A percentile compares a stretch with the other conserved stretches of the same genome.
phyloP scores from a whole-genome alignment of 2,888 invertebrate genomes.

The Ormia ochracea region DNA sequence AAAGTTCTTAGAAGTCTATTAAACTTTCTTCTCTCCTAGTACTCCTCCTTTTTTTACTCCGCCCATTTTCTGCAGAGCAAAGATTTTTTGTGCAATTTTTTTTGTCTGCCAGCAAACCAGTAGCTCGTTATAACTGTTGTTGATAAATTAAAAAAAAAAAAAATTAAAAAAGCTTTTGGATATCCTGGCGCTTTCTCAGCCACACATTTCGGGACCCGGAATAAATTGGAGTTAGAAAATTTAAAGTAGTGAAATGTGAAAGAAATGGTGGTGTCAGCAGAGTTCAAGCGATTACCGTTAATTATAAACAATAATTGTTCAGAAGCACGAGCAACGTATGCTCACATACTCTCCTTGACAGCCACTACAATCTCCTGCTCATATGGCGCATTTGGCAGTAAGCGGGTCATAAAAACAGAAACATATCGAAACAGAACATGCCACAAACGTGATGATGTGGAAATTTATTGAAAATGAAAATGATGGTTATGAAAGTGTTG shows the following conservation, averaged over 20 bases:
- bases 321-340: slow-evolving; percentile 13
- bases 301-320: slow-evolving; percentile 57
- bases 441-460: slow-evolving; percentile 41
- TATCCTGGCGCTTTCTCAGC: too few relatives aligned
- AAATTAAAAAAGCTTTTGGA: too few relatives aligned
- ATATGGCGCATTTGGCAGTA: slow-evolving; percentile 13
- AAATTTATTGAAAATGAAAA: slow-evolving; percentile 47
- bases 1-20: too few relatives aligned
- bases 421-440: slow-evolving; percentile 28
- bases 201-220: too few relatives aligned
- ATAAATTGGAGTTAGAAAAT: neutral
- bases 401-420: slow-evolving; percentile 8
- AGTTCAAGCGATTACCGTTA: slow-evolving; percentile 54
- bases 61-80: too few relatives aligned
- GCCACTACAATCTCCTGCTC: neutral
- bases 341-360: neutral
- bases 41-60: too few relatives aligned
- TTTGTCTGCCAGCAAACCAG: too few relatives aligned
- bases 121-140: too few relatives aligned
- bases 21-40: too few relatives aligned
- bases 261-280: slow-evolving; percentile 52
- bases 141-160: too few relatives aligned
- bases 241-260: neutral
- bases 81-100: too few relatives aligned
- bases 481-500: slow-evolving; percentile 27